Percentiles rank a stretch among this genome's conserved stretches.
Conservation (phyloP, 1,140 invertebrate species). For the Harpegnathos saltator region DNA sequence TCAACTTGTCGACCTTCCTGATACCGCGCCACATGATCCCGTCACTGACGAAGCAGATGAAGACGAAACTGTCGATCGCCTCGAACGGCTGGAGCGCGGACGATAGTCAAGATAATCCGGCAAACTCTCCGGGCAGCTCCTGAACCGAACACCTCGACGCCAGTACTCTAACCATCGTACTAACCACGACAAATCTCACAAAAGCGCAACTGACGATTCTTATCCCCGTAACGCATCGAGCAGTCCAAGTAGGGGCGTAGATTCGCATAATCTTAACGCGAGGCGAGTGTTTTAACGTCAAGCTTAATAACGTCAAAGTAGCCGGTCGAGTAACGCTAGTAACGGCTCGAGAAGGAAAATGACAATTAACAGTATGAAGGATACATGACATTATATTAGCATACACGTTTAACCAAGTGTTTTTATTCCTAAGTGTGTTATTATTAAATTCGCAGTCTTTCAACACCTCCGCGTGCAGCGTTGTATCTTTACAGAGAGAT, state of each 20-base stretch:
- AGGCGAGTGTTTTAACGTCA: neutral
- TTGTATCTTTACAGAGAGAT: neutral
- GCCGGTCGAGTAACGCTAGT: neutral
- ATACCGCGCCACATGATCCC: slow-evolving; percentile 97
- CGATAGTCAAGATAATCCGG: slow-evolving; percentile 75
- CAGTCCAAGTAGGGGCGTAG: neutral
- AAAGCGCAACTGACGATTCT: slow-evolving; percentile 9
- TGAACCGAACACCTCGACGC: neutral
- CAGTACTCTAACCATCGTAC: neutral
- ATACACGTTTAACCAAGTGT: neutral
- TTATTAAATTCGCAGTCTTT: slow-evolving; percentile 10
- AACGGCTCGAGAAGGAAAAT: neutral
- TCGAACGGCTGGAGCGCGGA: slow-evolving; percentile 75
- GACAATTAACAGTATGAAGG: neutral
- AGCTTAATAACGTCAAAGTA: neutral
- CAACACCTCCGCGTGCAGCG: neutral
- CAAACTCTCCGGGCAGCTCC: slow-evolving; percentile 67
- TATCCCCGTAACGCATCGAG: neutral
- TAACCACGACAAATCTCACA: neutral
- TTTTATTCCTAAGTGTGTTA: too few species aligned
- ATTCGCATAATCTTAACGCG: neutral
- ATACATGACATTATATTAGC: neutral
- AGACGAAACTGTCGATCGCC: slow-evolving; percentile 84
- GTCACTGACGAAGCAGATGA: slow-evolving; percentile 92
- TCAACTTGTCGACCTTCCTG: slow-evolving; percentile 98